Conservation (phyloP, 2,888 invertebrate genomes). For the Drosophila anomelani region DNA sequence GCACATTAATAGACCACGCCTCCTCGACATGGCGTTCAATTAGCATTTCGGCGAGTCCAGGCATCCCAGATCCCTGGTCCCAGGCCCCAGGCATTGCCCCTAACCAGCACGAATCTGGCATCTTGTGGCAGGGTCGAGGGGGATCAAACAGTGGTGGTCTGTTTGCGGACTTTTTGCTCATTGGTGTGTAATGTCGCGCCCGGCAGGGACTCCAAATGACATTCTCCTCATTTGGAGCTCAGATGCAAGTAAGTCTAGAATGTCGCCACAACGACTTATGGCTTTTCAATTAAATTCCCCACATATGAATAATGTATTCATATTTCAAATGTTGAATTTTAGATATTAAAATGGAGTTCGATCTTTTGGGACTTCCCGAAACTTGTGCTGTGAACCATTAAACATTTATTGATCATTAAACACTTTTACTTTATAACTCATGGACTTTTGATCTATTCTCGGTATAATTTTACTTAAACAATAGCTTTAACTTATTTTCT, state of each 20-base stretch:
- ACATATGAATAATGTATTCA: not conserved
- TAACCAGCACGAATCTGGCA: slow-evolving; percentile 59
- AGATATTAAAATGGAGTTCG: not conserved
- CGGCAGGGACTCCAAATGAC: slow-evolving; percentile 46
- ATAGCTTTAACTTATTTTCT: too few relatives aligned
- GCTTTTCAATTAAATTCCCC: not conserved
- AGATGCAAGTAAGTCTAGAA: slow-evolving; percentile 5
- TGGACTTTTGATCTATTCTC: too few relatives aligned
- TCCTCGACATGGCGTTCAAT: slow-evolving; percentile 55
- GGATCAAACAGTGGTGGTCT: slow-evolving; percentile 22
- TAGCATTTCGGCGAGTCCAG: slow-evolving; percentile 59
- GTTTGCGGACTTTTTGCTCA: slow-evolving; percentile 31
- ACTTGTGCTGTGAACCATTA: too few relatives aligned
- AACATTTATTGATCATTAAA: too few relatives aligned
- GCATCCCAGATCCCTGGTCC: slow-evolving; percentile 13
- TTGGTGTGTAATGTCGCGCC: slow-evolving; percentile 43
- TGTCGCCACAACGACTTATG: not conserved
- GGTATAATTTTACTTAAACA: too few relatives aligned
- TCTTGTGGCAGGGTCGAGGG: slow-evolving; percentile 26
- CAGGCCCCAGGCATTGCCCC: slow-evolving; percentile 43
- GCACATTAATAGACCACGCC: slow-evolving; percentile 64
- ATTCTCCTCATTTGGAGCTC: slow-evolving; percentile 35
- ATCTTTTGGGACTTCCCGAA: not conserved
- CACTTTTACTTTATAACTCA: too few relatives aligned
- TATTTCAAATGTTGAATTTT: not conserved